Conservation (phyloP, 2,113 vertebrate species). For the Halcyon malimbica region DNA sequence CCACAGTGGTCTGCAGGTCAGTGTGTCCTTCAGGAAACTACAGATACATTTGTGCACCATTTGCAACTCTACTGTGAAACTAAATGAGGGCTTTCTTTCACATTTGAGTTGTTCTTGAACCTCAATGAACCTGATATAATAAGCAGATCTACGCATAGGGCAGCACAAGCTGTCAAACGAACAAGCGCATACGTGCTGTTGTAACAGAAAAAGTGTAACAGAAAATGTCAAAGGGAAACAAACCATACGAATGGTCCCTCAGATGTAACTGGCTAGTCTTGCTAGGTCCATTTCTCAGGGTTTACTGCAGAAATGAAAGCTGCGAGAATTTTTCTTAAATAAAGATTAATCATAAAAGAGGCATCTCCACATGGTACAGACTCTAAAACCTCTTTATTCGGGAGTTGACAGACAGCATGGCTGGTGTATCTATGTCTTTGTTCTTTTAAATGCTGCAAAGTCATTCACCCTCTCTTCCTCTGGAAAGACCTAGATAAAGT, state of each 20-base stretch:
- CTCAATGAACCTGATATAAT: neutral
- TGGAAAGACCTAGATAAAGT: conserved; percentile 36
- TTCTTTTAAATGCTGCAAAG: neutral
- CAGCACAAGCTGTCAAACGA: neutral
- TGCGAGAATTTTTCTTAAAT: neutral
- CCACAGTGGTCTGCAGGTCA: neutral
- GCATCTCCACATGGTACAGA: neutral
- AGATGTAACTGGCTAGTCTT: neutral
- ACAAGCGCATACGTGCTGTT: neutral
- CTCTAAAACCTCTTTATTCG: neutral
- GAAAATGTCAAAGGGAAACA: neutral
- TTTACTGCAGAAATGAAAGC: neutral
- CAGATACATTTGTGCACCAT: neutral
- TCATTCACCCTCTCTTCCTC: neutral
- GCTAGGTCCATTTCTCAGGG: neutral
- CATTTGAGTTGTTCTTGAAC: neutral
- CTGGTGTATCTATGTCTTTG: neutral
- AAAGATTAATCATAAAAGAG: neutral
- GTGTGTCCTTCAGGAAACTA: neutral
- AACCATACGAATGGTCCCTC: neutral
- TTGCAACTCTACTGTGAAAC: neutral
- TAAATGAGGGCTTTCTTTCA: neutral
- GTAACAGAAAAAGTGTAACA: neutral
- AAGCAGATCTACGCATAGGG: neutral
- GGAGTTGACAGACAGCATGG: neutral